Base-by-base conservation (phyloP, 2,113 vertebrate genomes). In the Nothoprocta perdicaria region DNA sequence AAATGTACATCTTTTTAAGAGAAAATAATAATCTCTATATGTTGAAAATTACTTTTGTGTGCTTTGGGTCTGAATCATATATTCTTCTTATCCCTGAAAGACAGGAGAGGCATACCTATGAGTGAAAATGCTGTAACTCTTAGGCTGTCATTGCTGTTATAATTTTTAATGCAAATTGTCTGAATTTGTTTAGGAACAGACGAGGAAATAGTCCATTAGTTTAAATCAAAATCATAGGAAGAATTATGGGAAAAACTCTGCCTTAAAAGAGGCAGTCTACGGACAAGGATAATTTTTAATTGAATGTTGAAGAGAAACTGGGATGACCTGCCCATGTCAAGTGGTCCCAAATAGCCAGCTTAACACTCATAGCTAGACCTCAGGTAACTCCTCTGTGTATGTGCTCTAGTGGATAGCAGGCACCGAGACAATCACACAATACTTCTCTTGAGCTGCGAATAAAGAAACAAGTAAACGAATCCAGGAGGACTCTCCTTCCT, bases 1-100 rank as follows among this genome's bases (percentile, higher is more conserved):
- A 77, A 87, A 88, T 66, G 74, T 88, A n/a, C 31, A 12, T 84
- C 46, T 78, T 19, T 83, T 83, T 95, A 80, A 63, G 23, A 66
- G 61, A 73, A 90, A 73, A 45, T 17, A 80, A 38, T 18, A n/a
- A 84, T 31, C 1, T 14, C 77, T 84, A 94, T 71, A 9, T 45
- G 27, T 16, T 12, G 79, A 48, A 73, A 90, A 55, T 27, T 57
- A 38, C n/a, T 84, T 53, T 55, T 52, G 16, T 43, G 26, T 80
- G 62, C 48, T 71, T 84, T 61, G n/a, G 16, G n/a, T 84, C 41
- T 79, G 43, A 55, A 31, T 76, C 18, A 38, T 84, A 73, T 23
- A 57, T 83, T 90, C 81, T 38, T 86, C 14, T 67, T 88, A 52
- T 48, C 21, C 38, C 55, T 74, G 43, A 7, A 75, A 77, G 71